Base-by-base conservation (phyloP, 2,113 vertebrate species). In the Pithys albifrons region DNA sequence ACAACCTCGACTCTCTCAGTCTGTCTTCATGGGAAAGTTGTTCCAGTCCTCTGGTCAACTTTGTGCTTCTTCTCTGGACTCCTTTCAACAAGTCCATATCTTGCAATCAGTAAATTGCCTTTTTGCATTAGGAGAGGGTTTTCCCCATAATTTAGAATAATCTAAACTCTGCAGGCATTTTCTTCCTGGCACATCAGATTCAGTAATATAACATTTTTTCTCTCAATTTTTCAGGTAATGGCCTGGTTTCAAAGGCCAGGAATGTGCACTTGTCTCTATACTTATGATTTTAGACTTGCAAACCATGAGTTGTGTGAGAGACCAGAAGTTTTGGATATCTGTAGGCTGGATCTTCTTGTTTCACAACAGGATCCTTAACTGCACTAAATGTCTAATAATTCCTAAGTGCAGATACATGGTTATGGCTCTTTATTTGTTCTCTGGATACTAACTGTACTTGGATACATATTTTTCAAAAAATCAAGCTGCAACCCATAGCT, bases 21-120 rank as follows among this genome's bases (percentile, higher is more conserved):
- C 4, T 58, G 37, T 43, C 27, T 19, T 73, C 11, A 13, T 12
- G 52, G 18, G 14, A 66, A 22, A 45, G 73, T 6, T 1, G 0
- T 37, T 81, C 45, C 45, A 66, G 37, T 22, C 14, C 14, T 51
- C 37, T 59, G 59, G 13, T 66, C 37, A 66, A 10, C 22, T 45
- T 61, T 31, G 28, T 19, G n/a, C n/a, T 45, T 49, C 14, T 45
- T 51, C 49, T 16, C 25, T 49, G 35, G 20, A 22, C 35, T 49
- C 33, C 12, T 25, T 74, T 12, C 37, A 45, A 16, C 27, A 37
- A 22, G 27, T 81, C 19, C 18, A 16, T 31, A 33, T 37, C 31
- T 81, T 15, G 3, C 22, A 31, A 33, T 19, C 51, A 76, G 3
- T 69, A 10, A 57, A 25, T 18, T 39, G 4, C 6, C 41, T 28